phyloP scores from a whole-genome alignment of 2,888 invertebrate genomes.

The Lithophane socia region DNA sequence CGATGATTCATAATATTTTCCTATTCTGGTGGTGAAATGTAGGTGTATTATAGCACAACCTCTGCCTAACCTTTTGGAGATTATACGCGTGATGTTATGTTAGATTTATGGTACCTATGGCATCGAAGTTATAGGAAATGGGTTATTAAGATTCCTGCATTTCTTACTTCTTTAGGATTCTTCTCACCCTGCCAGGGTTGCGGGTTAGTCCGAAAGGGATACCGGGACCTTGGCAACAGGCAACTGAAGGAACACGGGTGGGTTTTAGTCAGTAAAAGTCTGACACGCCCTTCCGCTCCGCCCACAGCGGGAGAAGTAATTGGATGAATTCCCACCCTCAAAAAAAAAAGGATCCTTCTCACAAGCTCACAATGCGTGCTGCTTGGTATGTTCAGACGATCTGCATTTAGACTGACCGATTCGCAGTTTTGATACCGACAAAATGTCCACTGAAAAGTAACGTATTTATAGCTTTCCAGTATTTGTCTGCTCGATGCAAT shows the following conservation, averaged over 20 bases:
- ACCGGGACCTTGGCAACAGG: no score
- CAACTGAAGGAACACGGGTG: no score
- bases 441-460: conserved; percentile 5
- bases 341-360: no score
- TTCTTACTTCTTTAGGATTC: no score
- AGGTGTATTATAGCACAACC: background rate
- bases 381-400: background rate
- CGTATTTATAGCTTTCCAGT: background rate
- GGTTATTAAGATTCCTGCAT: background rate
- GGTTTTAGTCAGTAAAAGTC: no score
- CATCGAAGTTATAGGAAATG: background rate
- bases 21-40: background rate
- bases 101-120: background rate
- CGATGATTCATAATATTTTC: no score
- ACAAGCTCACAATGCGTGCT: background rate
- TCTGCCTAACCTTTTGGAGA: background rate
- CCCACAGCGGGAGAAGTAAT: no score
- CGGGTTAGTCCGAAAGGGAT: no score
- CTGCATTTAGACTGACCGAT: background rate
- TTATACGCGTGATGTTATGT: background rate
- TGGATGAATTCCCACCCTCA: no score
- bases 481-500: background rate
- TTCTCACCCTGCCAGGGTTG: background rate
- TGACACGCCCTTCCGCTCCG: no score
- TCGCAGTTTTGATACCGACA: background rate